Conservation (phyloP, 2,888 invertebrate species). For the Orthonevra nobilis region DNA sequence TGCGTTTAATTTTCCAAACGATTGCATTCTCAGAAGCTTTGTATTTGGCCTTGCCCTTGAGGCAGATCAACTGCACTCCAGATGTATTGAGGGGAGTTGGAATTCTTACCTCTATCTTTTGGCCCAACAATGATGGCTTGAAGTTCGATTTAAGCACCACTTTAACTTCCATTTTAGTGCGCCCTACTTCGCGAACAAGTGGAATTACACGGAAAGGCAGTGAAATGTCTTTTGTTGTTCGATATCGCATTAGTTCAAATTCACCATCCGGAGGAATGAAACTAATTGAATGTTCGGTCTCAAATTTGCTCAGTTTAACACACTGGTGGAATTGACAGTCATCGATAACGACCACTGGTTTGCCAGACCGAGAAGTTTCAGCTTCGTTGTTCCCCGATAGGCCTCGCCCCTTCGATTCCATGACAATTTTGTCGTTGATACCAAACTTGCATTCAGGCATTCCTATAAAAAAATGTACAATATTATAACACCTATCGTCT, state of each 20-base stretch:
- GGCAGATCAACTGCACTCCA: conserved; percentile 98
- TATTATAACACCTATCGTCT: too few relatives aligned
- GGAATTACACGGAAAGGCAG: conserved; percentile 99
- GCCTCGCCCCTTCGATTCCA: conserved; percentile 95
- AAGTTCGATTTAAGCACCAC: conserved; percentile 99
- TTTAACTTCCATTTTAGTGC: conserved; percentile 99
- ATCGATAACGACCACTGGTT: conserved; percentile 99
- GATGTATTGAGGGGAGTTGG: conserved; percentile 99
- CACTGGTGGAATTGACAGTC: conserved; percentile 99
- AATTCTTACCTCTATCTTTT: conserved; percentile 99
- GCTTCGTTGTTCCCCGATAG: conserved; percentile 86
- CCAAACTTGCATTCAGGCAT: conserved; percentile 99
- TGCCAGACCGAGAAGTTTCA: conserved; percentile 93
- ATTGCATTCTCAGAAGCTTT: conserved; percentile 99
- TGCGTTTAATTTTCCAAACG: conserved; percentile 95
- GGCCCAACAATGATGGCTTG: conserved; percentile 97
- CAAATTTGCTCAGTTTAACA: conserved; percentile 99
- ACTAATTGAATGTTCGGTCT: conserved; percentile 99
- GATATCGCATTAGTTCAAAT: conserved; percentile 99
- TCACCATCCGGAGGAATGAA: conserved; percentile 99
- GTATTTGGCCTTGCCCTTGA: conserved; percentile 99
- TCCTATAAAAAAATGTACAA: conserved; percentile 83
- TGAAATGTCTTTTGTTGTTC: conserved; percentile 99
- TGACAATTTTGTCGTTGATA: conserved; percentile 99
- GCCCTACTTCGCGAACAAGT: conserved; percentile 97